Percentiles rank a stretch among this genome's conserved stretches.
Evolutionary conservation across 2,113 vertebrate genomes (phyloP).

Genomic region (Ammospiza caudacuta): DNA sequence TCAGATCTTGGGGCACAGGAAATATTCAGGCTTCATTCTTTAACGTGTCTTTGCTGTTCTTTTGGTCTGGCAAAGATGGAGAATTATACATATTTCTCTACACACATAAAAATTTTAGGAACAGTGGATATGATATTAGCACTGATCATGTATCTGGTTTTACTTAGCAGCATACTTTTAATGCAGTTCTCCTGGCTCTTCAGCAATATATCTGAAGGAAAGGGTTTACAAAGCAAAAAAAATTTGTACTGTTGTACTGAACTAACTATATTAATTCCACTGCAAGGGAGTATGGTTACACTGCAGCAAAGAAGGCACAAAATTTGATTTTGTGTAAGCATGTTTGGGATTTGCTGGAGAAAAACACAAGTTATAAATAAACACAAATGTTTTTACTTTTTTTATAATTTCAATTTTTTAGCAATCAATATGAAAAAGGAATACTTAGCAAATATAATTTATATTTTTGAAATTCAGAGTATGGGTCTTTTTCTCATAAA

Average conservation of each 20-base stretch:
- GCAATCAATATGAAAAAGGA: neutral
- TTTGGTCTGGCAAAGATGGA: neutral
- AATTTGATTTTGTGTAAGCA: neutral
- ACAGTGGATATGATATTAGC: neutral
- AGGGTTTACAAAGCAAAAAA: neutral
- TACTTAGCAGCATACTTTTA: neutral
- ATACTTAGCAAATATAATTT: neutral
- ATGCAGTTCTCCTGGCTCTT: neutral
- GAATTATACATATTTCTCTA: neutral
- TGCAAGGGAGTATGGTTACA: neutral
- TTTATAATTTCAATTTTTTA: neutral
- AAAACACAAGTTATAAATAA: neutral
- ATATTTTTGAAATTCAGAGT: neutral
- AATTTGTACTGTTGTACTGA: neutral
- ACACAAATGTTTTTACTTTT: rapidly evolving
- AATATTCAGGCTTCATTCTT: neutral
- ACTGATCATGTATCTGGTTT: neutral
- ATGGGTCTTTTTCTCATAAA: neutral
- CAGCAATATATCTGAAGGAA: neutral
- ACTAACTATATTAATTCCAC: neutral
- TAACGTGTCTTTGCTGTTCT: neutral
- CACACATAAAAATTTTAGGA: neutral
- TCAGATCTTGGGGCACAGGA: neutral
- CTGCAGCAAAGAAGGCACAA: neutral
- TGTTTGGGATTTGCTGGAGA: neutral